A percentile compares a stretch with the other conserved stretches of the same genome.
Conservation (phyloP, 2,888 invertebrate species). For the Lycaena phlaeas region DNA sequence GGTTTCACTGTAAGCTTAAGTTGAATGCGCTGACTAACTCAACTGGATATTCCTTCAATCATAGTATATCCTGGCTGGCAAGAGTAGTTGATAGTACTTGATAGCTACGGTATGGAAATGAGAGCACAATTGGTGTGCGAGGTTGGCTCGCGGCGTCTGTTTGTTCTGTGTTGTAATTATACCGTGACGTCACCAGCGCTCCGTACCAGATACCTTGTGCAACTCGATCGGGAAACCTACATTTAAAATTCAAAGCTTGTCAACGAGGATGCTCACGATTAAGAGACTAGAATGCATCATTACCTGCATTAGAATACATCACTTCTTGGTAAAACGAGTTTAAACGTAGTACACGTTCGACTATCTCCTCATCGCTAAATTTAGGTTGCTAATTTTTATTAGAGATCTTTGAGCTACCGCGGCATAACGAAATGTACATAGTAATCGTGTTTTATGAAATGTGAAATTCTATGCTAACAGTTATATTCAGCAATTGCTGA, state of each 20-base stretch:
- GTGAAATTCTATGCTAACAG: too few relatives aligned
- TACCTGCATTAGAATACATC: not conserved
- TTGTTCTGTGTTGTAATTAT: slow-evolving; percentile 51
- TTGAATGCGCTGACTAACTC: too few relatives aligned
- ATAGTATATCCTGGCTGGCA: too few relatives aligned
- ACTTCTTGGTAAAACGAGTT: slow-evolving; percentile 1
- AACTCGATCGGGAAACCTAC: slow-evolving; percentile 21
- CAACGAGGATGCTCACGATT: slow-evolving; percentile 9
- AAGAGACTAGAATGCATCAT: slow-evolving; percentile 6
- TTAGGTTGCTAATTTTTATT: too few relatives aligned
- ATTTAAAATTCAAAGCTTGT: slow-evolving; percentile 16
- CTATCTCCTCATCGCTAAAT: too few relatives aligned
- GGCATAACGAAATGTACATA: too few relatives aligned
- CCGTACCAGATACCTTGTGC: slow-evolving; percentile 18
- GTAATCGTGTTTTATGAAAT: too few relatives aligned
- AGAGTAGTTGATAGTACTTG: slow-evolving; percentile 14
- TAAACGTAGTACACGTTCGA: too few relatives aligned
- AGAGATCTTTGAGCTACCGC: too few relatives aligned
- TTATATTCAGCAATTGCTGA: too few relatives aligned
- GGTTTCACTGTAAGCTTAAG: too few relatives aligned
- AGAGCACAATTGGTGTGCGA: slow-evolving; percentile 41
- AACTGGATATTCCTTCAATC: too few relatives aligned
- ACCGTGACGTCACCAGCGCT: slow-evolving; percentile 40
- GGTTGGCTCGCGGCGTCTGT: slow-evolving; percentile 38
- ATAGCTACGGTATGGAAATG: slow-evolving; percentile 38